These are phyloP conservation scores for Coreoperca whiteheadi DNA, from an alignment of 2,113 vertebrate species.

Conservation along the genomic window DNA sequence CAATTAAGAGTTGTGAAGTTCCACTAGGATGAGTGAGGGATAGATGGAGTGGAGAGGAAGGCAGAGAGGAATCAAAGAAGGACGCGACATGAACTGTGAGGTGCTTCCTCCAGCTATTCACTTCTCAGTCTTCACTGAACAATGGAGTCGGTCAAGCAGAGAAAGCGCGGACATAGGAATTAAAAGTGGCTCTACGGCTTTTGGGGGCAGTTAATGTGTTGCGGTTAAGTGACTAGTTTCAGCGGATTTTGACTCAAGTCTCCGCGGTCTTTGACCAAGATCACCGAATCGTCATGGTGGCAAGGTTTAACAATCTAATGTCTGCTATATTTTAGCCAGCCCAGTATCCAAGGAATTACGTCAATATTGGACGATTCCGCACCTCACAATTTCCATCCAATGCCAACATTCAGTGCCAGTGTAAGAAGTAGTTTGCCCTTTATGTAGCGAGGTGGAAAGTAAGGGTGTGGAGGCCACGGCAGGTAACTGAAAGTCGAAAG, in stretches of 20 bases:
- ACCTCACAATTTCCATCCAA: not conserved
- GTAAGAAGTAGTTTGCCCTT: not conserved
- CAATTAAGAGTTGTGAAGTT: conserved; percentile 50
- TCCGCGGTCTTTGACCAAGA: not conserved
- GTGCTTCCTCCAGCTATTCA: conserved; percentile 4
- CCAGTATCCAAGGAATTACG: not conserved
- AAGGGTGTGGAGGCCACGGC: not conserved
- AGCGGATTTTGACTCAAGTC: not conserved
- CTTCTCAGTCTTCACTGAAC: conserved; percentile 19
- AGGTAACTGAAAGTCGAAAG: not conserved
- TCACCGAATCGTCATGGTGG: not conserved
- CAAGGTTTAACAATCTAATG: not conserved
- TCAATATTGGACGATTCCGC: not conserved
- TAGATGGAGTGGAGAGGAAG: conserved; percentile 15
- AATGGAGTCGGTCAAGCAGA: not conserved
- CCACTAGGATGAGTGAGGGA: conserved; percentile 29
- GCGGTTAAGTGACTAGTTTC: not conserved
- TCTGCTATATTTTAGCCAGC: not conserved
- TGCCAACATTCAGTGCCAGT: not conserved
- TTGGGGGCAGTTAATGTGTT: not conserved
- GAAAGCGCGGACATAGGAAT: not conserved
- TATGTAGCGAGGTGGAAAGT: not conserved
- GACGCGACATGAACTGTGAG: conserved; percentile 5
- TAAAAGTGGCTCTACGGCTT: conserved; percentile 10
- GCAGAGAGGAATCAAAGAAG: not conserved